These are phyloP conservation scores for Nemapogon koenigi DNA, from an alignment of 2,888 invertebrate species.

Conservation along the genomic window DNA sequence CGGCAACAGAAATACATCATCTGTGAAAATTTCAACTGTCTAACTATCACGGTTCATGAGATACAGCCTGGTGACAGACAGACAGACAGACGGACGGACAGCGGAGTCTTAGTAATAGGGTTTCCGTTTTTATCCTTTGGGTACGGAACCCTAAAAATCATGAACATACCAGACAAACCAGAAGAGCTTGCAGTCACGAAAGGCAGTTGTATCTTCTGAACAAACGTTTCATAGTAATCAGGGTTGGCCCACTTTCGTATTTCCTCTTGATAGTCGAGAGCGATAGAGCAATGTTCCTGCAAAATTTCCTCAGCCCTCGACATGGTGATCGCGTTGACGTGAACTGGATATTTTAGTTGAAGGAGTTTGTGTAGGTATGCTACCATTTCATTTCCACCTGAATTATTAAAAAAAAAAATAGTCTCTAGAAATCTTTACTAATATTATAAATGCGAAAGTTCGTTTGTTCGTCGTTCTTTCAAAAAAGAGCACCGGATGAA, in stretches of 20 bases:
- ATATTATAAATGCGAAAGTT: too few relatives aligned
- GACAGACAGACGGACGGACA: too few relatives aligned
- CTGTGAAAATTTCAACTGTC: too few relatives aligned
- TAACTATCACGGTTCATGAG: too few relatives aligned
- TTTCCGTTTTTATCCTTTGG: too few relatives aligned
- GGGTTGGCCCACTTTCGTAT: conserved; percentile 81
- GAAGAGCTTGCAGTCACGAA: conserved; percentile 70
- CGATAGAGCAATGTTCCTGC: conserved; percentile 79
- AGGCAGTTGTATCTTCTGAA: conserved; percentile 86
- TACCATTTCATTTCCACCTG: conserved; percentile 82
- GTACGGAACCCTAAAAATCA: background rate
- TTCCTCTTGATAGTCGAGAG: conserved; percentile 80
- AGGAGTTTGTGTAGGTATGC: conserved; percentile 85
- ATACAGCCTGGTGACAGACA: too few relatives aligned
- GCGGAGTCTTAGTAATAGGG: too few relatives aligned
- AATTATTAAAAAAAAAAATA: too few relatives aligned
- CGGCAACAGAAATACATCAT: too few relatives aligned
- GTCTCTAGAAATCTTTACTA: too few relatives aligned
- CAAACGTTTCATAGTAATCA: conserved; percentile 83
- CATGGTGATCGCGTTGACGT: conserved; percentile 85
- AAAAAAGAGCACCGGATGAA: too few relatives aligned
- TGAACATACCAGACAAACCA: conserved; percentile 63
- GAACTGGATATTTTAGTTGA: conserved; percentile 93
- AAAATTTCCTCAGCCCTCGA: conserved; percentile 88
- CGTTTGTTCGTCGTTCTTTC: too few relatives aligned